Conservation (phyloP, 2,888 invertebrate species). For the Leptodirus hochenwartii region DNA sequence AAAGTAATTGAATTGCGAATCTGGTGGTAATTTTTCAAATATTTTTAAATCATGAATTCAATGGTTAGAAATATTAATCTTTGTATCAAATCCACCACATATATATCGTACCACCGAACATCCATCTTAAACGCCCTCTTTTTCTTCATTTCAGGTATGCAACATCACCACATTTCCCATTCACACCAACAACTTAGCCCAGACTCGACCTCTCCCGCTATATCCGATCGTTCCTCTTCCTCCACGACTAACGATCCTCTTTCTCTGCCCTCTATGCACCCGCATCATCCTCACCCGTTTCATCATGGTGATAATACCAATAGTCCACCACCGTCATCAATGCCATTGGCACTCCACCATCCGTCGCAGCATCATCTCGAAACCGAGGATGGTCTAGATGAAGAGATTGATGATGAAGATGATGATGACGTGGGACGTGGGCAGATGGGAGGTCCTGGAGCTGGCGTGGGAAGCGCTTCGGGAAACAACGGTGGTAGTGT, state of each 20-base stretch:
- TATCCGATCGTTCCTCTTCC: constrained; percentile 47
- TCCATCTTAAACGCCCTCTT: too few relatives aligned
- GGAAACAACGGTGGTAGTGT: constrained; percentile 28
- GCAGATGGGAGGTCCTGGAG: constrained; percentile 21
- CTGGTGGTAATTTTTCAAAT: too few relatives aligned
- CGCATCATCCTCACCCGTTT: constrained; percentile 24
- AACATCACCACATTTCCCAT: constrained; percentile 10
- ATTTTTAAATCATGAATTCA: neutral
- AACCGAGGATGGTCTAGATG: too few relatives aligned
- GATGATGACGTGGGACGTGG: constrained; percentile 29
- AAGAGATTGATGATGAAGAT: constrained; percentile 42
- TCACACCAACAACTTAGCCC: constrained; percentile 53
- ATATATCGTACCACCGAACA: too few relatives aligned
- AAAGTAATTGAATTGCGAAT: too few relatives aligned
- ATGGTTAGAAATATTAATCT: neutral
- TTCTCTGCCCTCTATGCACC: too few relatives aligned
- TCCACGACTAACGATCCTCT: constrained; percentile 19
- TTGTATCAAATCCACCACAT: neutral
- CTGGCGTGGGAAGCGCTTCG: too few relatives aligned
- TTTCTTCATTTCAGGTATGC: too few relatives aligned
- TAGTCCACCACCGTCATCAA: constrained; percentile 22
- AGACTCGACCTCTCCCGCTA: constrained; percentile 74
- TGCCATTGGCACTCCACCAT: too few relatives aligned
- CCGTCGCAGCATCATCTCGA: constrained; percentile 16
- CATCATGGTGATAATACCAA: constrained; percentile 26